A percentile compares a stretch with the other conserved stretches of the same genome.
Evolutionary conservation across 2,888 invertebrate genomes (phyloP).

Genomic region (Chrysolina oricalcia): DNA sequence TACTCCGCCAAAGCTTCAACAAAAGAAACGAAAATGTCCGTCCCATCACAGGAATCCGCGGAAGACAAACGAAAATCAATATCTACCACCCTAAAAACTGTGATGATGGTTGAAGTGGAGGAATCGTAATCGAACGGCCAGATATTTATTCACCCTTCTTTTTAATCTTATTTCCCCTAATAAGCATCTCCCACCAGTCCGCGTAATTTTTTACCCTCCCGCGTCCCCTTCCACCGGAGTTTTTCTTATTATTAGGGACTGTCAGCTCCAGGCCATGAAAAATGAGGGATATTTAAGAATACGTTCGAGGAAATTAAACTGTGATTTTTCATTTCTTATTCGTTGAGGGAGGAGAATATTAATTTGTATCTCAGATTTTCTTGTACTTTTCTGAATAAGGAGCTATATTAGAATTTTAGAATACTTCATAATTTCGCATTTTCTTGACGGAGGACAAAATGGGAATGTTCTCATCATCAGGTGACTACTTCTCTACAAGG

Average conservation of each 20-base stretch:
- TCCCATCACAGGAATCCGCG: conserved; percentile 39
- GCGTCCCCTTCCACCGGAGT: conserved; percentile 45
- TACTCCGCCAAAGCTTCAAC: conserved; percentile 18
- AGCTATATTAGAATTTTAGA: conserved; percentile 40
- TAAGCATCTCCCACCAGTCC: conserved; percentile 50
- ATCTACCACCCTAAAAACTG: conserved; percentile 51
- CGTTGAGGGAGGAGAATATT: conserved; percentile 47
- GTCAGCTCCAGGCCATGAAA: conserved; percentile 66
- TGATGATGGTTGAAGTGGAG: conserved; percentile 53
- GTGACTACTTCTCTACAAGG: neutral
- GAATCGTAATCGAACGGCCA: conserved; percentile 57
- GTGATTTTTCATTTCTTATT: conserved; percentile 62
- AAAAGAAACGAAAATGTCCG: conserved; percentile 39
- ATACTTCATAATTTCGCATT: conserved; percentile 31
- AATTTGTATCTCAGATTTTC: conserved; percentile 48
- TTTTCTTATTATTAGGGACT: conserved; percentile 60
- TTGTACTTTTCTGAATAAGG: conserved; percentile 40
- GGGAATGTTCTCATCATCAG: neutral
- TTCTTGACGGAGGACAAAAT: neutral
- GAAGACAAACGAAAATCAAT: conserved; percentile 46
- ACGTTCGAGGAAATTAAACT: conserved; percentile 63
- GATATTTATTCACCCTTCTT: conserved; percentile 63
- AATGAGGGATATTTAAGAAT: conserved; percentile 67
- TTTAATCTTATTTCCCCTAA: conserved; percentile 62
- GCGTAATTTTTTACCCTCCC: conserved; percentile 50